Base-by-base conservation (phyloP, 2,113 vertebrate genomes). In the Notothenia coriiceps region DNA sequence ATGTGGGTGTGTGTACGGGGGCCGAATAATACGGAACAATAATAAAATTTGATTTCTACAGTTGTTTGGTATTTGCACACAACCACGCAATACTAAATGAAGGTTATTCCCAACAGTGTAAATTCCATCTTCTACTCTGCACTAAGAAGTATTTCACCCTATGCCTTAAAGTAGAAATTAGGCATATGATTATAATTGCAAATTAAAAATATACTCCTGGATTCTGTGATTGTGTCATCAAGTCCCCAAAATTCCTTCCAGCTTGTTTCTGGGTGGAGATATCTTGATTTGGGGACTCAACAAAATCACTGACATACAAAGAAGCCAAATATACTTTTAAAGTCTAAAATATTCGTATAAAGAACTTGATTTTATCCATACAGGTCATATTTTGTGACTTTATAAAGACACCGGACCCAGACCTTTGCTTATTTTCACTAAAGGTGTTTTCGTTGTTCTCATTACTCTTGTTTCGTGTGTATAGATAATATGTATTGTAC, bases 21-120 rank as follows among this genome's bases (percentile, higher is more conserved):
- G 80, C 54, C 7, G 51, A 65, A 69, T 61, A 65, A 60, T 72
- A 70, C 69, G 67, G 74, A 62, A 77, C 64, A 81, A 76, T 67
- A 77, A 71, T 79, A 50, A 78, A 65, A 85, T 55, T 82, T 70
- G 82, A 57, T 54, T 77, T 86, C 57, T 85, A 56, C 67, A 63
- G 76, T 66, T 79, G 59, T 46, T 25, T 12, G 5, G 82, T 59
- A 70, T 79, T 69, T 51, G 20, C 72, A 82, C 47, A 76, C 2
- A 70, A 77, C 77, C 63, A 59, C 70, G 1, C 52, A 15, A 70
- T 10, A 3, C 35, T 35, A 57, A 65, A n/a, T 61, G 43, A 43
- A 70, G 77, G 72, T 63, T 74, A 10, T 55, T 77, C 49, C 70
- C 51, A 15, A 0, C 55, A 43, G 64, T 44, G 55, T 22, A 25